Percentiles rank a stretch among this genome's conserved stretches.
Conservation (phyloP, 2,113 vertebrate genomes). For the Pelodiscus sinensis region DNA sequence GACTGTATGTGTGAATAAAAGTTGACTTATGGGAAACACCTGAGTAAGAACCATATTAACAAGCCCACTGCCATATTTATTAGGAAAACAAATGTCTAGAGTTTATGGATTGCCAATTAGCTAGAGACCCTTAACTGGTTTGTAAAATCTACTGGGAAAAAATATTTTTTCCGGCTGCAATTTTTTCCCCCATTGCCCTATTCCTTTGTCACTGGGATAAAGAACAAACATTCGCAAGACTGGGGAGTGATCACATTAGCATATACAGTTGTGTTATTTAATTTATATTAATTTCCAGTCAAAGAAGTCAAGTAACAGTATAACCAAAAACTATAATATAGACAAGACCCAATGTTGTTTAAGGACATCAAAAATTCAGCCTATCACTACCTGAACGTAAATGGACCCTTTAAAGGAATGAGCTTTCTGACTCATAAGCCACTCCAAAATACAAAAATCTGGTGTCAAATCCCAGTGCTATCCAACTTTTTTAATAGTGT, state of each 20-base stretch:
- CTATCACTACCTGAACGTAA: not conserved
- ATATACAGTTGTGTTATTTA: constrained; percentile 42
- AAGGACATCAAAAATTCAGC: not conserved
- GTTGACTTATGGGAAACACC: not conserved
- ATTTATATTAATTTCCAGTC: constrained; percentile 21
- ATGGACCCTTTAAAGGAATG: not conserved
- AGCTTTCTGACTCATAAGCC: not conserved
- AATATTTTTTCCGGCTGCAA: constrained; percentile 45
- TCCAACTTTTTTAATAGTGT: not conserved
- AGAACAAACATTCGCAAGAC: constrained; percentile 49
- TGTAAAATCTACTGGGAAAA: not conserved
- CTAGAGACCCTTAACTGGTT: accelerated
- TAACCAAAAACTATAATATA: constrained; percentile 8
- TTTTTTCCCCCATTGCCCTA: constrained; percentile 42
- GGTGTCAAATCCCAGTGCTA: not conserved
- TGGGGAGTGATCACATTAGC: constrained; percentile 16
- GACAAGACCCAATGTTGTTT: not conserved
- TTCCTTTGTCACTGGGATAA: constrained; percentile 25
- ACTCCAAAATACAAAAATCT: not conserved
- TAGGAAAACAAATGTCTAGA: not conserved
- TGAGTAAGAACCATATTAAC: not conserved
- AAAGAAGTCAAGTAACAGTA: not conserved
- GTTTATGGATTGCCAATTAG: not conserved
- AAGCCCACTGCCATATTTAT: not conserved
- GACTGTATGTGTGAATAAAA: not conserved